Evolutionary conservation across 2,113 vertebrate genomes (phyloP).

Genomic region (Thomomys bottae): DNA sequence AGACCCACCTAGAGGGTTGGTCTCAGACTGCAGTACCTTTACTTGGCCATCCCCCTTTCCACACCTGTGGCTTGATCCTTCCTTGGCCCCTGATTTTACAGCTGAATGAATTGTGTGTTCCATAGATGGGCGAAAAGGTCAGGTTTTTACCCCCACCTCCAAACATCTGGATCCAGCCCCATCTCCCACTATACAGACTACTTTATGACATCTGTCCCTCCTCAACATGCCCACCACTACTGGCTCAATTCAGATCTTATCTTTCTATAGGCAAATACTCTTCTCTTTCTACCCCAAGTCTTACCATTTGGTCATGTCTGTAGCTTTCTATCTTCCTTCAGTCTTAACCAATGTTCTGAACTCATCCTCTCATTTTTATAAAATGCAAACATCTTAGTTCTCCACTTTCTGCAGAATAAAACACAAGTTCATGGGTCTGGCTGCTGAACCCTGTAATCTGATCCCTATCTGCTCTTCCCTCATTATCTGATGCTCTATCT

Average conservation of each 20-base stretch:
- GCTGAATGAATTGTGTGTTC: not conserved
- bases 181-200: not conserved
- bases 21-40: not conserved
- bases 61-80: not conserved
- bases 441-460: not conserved
- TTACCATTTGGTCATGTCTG: too few species aligned
- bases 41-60: too few species aligned
- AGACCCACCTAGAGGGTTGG: not conserved
- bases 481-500: not conserved
- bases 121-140: not conserved
- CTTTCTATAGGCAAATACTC: not conserved
- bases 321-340: too few species aligned
- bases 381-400: not conserved
- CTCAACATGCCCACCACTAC: not conserved
- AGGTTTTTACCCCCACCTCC: not conserved
- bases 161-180: not conserved
- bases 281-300: not conserved
- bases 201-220: not conserved
- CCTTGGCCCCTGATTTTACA: not conserved
- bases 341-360: too few species aligned
- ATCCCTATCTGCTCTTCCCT: not conserved
- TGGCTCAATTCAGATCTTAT: not conserved
- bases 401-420: conserved; percentile 10
- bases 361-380: conserved; percentile 1
- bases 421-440: not conserved